A percentile compares a stretch with the other conserved stretches of the same genome.
Evolutionary conservation across 2,113 vertebrate genomes (phyloP).

Genomic region (Herpailurus yagouaroundi): DNA sequence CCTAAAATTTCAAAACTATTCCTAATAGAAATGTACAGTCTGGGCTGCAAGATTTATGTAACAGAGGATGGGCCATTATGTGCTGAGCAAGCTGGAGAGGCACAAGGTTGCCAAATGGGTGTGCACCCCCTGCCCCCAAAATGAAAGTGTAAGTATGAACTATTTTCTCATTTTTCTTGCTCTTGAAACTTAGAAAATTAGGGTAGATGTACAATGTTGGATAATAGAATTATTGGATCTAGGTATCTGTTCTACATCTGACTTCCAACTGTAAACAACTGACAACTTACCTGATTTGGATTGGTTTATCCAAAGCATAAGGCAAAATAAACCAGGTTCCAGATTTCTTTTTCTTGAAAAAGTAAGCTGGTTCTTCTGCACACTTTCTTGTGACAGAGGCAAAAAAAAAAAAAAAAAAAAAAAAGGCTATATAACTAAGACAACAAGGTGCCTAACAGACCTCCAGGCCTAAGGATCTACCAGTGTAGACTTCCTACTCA

Average conservation of each 20-base stretch:
- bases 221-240: not conserved
- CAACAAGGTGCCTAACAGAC: not conserved
- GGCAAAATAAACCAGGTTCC: conserved; percentile 43
- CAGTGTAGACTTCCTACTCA: not conserved
- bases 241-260: conserved; percentile 26
- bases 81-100: not conserved
- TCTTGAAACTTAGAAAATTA: not conserved
- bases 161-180: not conserved
- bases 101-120: not conserved
- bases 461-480: not conserved
- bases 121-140: not conserved
- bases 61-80: not conserved
- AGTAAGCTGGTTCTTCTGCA: conserved; percentile 25
- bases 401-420: not conserved
- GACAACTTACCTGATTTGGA: conserved; percentile 64
- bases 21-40: not conserved
- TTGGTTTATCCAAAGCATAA: conserved; percentile 51
- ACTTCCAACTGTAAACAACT: conserved; percentile 51
- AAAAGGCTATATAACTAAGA: not conserved
- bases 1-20: conserved; percentile 44
- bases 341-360: conserved; percentile 50
- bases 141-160: not conserved
- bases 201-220: not conserved
- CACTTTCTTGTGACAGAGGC: not conserved
- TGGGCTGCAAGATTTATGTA: not conserved